phyloP scores from a whole-genome alignment of 2,113 vertebrate genomes.

The Perca schrenkii region DNA sequence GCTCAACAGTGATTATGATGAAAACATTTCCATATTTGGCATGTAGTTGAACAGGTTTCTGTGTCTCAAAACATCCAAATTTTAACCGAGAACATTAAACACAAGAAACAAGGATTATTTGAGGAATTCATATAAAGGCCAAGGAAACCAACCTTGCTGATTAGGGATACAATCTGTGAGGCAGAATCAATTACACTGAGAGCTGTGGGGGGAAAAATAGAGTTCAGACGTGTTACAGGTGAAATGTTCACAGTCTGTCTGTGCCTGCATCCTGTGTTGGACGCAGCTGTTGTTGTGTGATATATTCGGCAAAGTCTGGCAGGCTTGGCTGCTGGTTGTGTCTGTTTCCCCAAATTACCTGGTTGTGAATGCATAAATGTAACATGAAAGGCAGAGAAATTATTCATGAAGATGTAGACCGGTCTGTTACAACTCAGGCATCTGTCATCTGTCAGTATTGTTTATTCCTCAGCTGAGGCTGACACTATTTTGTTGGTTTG shows the following conservation, averaged over 20 bases:
- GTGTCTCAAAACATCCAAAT: background rate
- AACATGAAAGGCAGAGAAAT: constrained; percentile 68
- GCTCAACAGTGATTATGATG: constrained; percentile 9
- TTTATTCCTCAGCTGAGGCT: constrained; percentile 76
- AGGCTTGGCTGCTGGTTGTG: constrained; percentile 31
- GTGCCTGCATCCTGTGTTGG: constrained; percentile 21
- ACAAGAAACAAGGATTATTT: background rate
- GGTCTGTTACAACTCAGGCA: constrained; percentile 57
- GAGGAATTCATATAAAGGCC: background rate
- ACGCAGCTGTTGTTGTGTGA: constrained; percentile 55
- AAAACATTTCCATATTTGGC: background rate
- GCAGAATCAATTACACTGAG: constrained; percentile 33
- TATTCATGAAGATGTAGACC: constrained; percentile 67
- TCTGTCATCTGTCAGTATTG: constrained; percentile 79
- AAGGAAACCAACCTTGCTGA: constrained; percentile 16
- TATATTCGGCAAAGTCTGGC: constrained; percentile 49
- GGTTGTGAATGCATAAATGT: constrained; percentile 57
- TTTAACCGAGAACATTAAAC: constrained; percentile 9
- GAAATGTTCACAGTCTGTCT: constrained; percentile 30
- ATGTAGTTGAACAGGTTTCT: background rate
- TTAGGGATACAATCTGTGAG: constrained; percentile 24
- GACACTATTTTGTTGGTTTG: constrained; percentile 72
- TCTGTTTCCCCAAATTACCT: constrained; percentile 62
- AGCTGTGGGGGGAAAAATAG: constrained; percentile 20
- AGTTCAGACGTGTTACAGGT: constrained; percentile 46